Evolutionary conservation across 2,113 vertebrate genomes (phyloP), one percentile per base, ranked within the genome.

Genomic region (Eonycteris spelaea): DNA sequence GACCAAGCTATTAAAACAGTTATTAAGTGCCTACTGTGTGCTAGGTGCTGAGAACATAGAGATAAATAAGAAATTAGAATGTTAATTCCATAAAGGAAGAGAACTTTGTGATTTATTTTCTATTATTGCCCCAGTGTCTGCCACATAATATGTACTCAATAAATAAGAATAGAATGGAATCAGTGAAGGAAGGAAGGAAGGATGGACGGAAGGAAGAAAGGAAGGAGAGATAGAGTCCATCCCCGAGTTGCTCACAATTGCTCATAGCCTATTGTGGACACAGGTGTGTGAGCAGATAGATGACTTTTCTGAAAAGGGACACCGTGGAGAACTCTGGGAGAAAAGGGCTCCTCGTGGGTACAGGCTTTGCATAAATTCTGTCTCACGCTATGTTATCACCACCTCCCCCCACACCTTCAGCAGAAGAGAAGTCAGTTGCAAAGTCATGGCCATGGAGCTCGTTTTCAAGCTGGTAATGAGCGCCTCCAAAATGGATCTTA

Each of bases 191-290:
- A 95, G 67, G 87, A 84, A 85, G 67, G 93, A 89, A 95, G 96
- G 40, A n/a, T 65, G 83, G 95, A 96, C 73, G n/a, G 61, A n/a
- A 85, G 16, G 85, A 82, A 90, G 59, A 55, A 96, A 97, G 97
- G 86, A 86, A 53, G 96, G 67, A 95, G 65, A 12, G 14, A 63
- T 14, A n/a, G 24, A 35, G 65, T 13, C n/a, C 21, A 61, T 21
- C 55, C 53, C 71, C 24, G 5, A 5, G 24, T 6, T 28, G 6
- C 70, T 28, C 68, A 26, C 30, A 28, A 65, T 18, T 57, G 14
- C 6, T 86, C 79, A 74, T 57, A 73, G 48, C 18, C 22, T 61
- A 26, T 28, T 2, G 0, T 6, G 8, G 33, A 92, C 43, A 68
- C 53, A 45, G 35, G 2, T 53, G 21, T 55, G 16, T 12, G 77